Base-by-base conservation (phyloP, 2,888 invertebrate species). In the Trichopoda pennipes region DNA sequence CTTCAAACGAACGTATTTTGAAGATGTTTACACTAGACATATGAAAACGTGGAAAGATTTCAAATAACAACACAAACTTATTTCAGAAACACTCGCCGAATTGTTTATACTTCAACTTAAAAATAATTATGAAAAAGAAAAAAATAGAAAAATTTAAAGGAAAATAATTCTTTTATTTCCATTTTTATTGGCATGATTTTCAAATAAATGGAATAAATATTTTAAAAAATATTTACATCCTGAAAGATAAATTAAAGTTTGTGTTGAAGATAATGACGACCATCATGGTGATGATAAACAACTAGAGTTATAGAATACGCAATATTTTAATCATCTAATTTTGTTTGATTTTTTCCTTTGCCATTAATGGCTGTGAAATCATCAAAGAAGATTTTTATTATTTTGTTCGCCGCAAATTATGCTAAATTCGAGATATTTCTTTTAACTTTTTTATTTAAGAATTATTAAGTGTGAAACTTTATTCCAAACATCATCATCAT, bases 191-290 rank as follows among this genome's bases (percentile, higher is more conserved):
- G 47, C 32, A 63, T 49, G 32, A 23, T 64, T 63, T 32, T 21
- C 12, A 63, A 47, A 17, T 63, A 56, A 56, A 47, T 23, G 35
- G 21, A 64, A 17, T 51, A 58, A 70, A 60, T 51, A 66, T 60
- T 64, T 51, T 47, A 73, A 68, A 55, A 73, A 68, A 55, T 79
- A 73, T 79, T 79, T 79, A 73, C 79, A 55, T 42, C 66, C 60
- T 53, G 66, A 66, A 56, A 7, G 19, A 35, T 17, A 19, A 69
- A 56, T 47, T 64, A n/a, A 23, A 56, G 21, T 23, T 17, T 19
- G 14, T 14, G n/a, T 68, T n/a, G 23, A 32, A 28, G 2, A 19
- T 16, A n/a, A 51, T 23, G 10, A 66, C 35, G 3, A 66, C n/a
- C n/a, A n/a, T n/a, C n/a, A n/a, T 51, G 38, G 47, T 53, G 10